These are phyloP conservation scores for Eidolon dupreanum DNA, from an alignment of 2,797 vertebrate species.

Conservation along the genomic window DNA sequence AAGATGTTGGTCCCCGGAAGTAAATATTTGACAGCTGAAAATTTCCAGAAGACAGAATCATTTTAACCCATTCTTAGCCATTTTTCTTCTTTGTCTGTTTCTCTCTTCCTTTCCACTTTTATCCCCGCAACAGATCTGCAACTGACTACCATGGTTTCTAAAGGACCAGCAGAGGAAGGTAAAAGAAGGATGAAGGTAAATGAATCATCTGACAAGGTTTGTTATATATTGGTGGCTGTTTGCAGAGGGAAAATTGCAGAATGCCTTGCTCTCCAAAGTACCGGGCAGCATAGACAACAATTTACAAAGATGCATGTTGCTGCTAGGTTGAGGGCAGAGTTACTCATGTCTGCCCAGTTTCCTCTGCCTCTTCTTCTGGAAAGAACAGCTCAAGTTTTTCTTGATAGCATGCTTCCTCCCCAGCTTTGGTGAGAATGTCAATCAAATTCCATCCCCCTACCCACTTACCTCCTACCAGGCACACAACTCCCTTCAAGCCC, in stretches of 20 bases:
- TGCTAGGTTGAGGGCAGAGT: neutral
- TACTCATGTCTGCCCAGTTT: neutral
- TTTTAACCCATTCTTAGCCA: conserved; percentile 17
- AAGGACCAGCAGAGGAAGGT: neutral
- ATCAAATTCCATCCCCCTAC: neutral
- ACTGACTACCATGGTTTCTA: neutral
- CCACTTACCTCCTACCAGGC: neutral
- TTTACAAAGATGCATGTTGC: neutral
- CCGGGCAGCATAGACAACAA: neutral
- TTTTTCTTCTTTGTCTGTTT: neutral
- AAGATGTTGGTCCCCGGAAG: conserved; percentile 48
- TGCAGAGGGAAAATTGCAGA: neutral
- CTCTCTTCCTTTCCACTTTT: neutral
- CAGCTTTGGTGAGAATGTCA: neutral
- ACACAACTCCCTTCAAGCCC: neutral
- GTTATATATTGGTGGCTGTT: neutral
- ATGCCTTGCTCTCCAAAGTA: neutral
- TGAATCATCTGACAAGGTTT: neutral
- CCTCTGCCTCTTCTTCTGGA: neutral
- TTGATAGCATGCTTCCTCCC: neutral
- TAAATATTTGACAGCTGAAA: conserved; percentile 58
- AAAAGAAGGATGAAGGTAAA: neutral
- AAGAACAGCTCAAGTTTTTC: neutral
- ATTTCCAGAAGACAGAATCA: conserved; percentile 39
- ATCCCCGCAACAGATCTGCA: neutral